Conservation (phyloP, 2,888 invertebrate species). For the Drosophila nr. perissopoda region DNA sequence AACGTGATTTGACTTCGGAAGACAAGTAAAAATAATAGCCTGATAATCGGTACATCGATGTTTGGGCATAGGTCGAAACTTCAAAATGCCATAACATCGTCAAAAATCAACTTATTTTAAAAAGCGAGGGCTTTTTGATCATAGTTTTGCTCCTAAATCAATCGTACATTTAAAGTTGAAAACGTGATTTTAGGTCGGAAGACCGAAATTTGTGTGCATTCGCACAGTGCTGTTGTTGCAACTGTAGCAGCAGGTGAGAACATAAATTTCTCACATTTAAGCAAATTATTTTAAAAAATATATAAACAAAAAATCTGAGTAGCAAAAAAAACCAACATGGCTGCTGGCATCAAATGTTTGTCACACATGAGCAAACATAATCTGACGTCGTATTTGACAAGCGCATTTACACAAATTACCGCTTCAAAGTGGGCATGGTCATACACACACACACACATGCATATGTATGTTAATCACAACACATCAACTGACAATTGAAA, state of each 20-base stretch:
- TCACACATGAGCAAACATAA: slow-evolving; percentile 64
- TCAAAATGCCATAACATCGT: no score
- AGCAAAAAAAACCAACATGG: background rate
- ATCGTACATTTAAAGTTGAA: no score
- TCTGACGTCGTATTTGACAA: slow-evolving; percentile 71
- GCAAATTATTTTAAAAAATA: slow-evolving; percentile 50
- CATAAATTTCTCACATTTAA: slow-evolving; percentile 66
- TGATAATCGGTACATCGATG: no score
- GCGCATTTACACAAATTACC: slow-evolving; percentile 74
- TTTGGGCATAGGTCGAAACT: no score
- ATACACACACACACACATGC: slow-evolving; percentile 17
- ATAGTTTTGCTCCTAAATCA: no score
- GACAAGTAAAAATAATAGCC: no score
- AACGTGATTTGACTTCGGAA: no score
- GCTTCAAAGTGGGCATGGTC: slow-evolving; percentile 56
- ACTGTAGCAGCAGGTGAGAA: slow-evolving; percentile 66
- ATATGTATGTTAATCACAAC: slow-evolving; percentile 71
- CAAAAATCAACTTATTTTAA: no score
- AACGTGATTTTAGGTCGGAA: no score
- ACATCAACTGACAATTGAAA: slow-evolving; percentile 80
- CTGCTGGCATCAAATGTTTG: slow-evolving; percentile 33
- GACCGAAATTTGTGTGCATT: background rate
- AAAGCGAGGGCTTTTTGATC: no score
- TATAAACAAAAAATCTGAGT: background rate
- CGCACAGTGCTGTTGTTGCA: background rate